Evolutionary conservation across 2,113 vertebrate genomes (phyloP).

Genomic region (Todiramphus chloris): DNA sequence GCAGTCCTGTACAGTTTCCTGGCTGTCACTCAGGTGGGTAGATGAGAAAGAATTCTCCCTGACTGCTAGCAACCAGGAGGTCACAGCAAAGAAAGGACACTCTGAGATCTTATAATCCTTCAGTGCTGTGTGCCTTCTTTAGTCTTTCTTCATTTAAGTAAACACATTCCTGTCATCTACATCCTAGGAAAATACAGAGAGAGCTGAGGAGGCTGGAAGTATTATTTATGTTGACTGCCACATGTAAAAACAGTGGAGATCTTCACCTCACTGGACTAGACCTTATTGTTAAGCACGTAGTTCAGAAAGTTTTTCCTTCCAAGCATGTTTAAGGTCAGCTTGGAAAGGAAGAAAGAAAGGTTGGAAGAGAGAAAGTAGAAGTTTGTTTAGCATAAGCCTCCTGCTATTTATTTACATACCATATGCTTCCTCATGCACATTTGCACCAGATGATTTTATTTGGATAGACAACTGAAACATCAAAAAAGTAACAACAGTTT

Average conservation of each 20-base stretch:
- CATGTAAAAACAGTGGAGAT: neutral
- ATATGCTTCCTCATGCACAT: slow-evolving; percentile 49
- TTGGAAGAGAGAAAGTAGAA: neutral
- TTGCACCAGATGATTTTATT: slow-evolving; percentile 47
- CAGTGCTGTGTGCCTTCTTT: neutral
- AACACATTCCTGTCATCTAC: neutral
- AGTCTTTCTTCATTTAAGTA: neutral
- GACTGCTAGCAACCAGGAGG: neutral
- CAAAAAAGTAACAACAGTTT: slow-evolving; percentile 51
- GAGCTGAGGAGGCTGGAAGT: neutral
- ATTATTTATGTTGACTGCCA: neutral
- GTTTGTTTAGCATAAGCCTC: slow-evolving; percentile 39
- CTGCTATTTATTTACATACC: slow-evolving; percentile 59
- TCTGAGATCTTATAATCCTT: neutral
- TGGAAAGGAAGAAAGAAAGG: neutral
- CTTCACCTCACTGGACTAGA: neutral
- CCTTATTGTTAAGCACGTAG: neutral
- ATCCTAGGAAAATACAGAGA: neutral
- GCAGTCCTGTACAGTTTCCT: neutral
- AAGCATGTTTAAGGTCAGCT: slow-evolving; percentile 19
- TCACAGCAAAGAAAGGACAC: neutral
- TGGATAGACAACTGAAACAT: slow-evolving; percentile 63
- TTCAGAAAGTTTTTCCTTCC: neutral
- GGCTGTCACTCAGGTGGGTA: neutral
- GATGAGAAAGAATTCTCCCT: neutral